These are phyloP conservation scores for Syrphus vitripennis DNA, from an alignment of 2,888 invertebrate species.

Conservation along the genomic window DNA sequence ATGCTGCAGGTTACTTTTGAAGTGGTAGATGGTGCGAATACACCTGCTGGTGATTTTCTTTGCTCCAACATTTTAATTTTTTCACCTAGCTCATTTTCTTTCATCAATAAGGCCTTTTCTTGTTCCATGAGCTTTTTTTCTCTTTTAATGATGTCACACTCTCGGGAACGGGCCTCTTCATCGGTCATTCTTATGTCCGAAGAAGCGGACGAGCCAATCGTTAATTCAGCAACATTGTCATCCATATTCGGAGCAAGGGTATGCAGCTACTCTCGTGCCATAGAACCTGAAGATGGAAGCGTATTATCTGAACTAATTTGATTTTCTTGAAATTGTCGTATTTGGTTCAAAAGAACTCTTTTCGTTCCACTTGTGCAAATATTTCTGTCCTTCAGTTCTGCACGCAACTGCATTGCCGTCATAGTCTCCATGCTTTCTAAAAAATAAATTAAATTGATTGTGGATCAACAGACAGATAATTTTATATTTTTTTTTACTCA, in stretches of 20 bases:
- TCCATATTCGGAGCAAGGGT: no score
- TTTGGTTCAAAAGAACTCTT: background rate
- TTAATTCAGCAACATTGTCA: no score
- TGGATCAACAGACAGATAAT: no score
- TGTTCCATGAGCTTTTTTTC: constrained; percentile 2
- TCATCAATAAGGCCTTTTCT: background rate
- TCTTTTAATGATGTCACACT: constrained; percentile 1
- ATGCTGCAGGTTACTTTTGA: background rate
- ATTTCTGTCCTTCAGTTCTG: background rate
- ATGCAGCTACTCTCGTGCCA: no score
- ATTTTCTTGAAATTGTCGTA: background rate
- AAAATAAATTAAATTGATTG: no score
- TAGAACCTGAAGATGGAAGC: background rate
- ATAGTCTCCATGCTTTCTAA: no score
- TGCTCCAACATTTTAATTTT: background rate
- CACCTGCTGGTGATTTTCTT: background rate
- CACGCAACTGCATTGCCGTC: no score
- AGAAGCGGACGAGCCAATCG: no score
- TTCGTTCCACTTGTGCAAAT: background rate
- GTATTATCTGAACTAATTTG: background rate
- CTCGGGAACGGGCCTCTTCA: background rate
- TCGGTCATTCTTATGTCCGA: background rate
- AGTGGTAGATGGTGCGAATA: background rate
- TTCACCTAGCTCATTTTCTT: background rate
- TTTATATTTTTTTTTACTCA: no score